Percentiles rank a stretch among this genome's conserved stretches.
These are phyloP conservation scores for Pteromalus puparum DNA, from an alignment of 1,140 invertebrate genomes.

Conservation along the genomic window DNA sequence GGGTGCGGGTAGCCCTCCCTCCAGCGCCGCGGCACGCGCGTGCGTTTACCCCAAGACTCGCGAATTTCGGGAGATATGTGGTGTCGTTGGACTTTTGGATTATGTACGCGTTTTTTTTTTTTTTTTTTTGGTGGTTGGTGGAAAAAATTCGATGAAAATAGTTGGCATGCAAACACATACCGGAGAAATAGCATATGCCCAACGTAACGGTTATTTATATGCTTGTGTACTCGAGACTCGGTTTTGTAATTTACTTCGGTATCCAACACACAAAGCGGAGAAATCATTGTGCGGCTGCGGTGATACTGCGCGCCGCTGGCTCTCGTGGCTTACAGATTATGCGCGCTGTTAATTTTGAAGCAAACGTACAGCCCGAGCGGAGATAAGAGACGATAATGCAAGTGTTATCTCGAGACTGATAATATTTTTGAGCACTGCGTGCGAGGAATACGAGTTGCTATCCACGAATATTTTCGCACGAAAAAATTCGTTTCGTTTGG, in stretches of 20 bases:
- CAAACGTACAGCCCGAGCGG: neutral
- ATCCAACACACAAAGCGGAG: neutral
- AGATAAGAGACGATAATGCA: neutral
- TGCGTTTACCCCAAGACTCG: constrained; percentile 3
- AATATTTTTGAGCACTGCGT: neutral
- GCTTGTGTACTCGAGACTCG: neutral
- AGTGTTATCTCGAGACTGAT: neutral
- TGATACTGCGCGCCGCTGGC: too few species aligned
- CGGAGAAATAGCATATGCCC: neutral
- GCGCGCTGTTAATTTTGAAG: neutral
- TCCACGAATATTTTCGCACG: too few species aligned
- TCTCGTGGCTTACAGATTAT: neutral
- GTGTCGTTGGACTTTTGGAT: neutral
- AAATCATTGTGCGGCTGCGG: neutral
- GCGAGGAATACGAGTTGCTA: too few species aligned
- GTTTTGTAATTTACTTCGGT: neutral
- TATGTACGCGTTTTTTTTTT: neutral
- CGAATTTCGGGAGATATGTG: neutral
- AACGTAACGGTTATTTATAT: neutral
- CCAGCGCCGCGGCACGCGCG: neutral
- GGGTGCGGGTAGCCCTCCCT: neutral
- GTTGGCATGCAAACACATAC: neutral
- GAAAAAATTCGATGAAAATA: neutral
- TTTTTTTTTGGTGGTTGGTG: neutral
- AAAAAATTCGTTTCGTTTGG: too few species aligned